Base-by-base conservation (phyloP, 2,113 vertebrate species). In the Lophochroa leadbeateri region DNA sequence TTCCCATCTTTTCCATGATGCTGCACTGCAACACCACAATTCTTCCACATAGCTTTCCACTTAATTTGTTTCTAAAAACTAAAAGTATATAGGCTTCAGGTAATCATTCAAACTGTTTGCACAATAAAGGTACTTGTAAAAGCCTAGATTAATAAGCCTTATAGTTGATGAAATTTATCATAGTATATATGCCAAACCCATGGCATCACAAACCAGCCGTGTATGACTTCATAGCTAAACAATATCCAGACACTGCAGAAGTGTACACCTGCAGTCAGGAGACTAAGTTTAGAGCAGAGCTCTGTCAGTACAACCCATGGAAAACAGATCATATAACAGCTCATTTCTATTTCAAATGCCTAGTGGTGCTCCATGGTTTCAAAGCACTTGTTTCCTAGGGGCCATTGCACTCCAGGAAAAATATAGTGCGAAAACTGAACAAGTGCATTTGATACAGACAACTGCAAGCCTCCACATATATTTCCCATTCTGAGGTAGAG, bases 291-390 rank as follows among this genome's bases (percentile, higher is more conserved):
- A 87, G 29, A 88, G 33, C 53, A 43, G 44, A 63, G 17, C n/a
- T 75, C 27, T 57, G 5, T 18, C 39, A 87, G 17, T 61, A 53
- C 11, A 69, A 2, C 1, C n/a, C 11, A 23, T 17, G 1, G 13
- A 85, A 78, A 87, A 87, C 0, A 1, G 17, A 31, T 57, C 52
- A 57, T 50, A 37, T 3, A 74, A 37, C 0, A 0, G 7, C 27
- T 69, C 7, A n/a, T 61, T 79, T 82, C 47, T 87, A 41, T 52
- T 72, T 69, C 65, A 87, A 84, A 65, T 21, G 18, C 33, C 28
- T 41, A 35, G 15, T 39, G 83, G 60, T 2, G 4, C 14, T 60
- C 10, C 2, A 6, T 7, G 25, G 18, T 71, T 92, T 77, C 43
- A 71, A 64, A 78, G 28, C 18, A 20, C 29, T 93, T n/a, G 5